A percentile compares a stretch with the other conserved stretches of the same genome.
Conservation (phyloP, 2,888 invertebrate genomes). For the Himalopsyche japonica region DNA sequence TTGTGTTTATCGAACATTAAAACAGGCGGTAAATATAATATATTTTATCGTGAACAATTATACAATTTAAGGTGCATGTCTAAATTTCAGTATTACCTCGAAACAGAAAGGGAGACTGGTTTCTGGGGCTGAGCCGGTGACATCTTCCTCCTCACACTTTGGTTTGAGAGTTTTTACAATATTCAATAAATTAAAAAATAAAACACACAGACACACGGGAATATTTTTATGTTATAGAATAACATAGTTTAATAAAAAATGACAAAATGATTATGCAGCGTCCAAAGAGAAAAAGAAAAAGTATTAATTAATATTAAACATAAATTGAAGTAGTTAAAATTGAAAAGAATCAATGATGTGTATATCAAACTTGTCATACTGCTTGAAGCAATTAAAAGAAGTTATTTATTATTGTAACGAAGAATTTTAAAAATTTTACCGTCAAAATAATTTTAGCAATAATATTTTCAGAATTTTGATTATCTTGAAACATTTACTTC, state of each 20-base stretch:
- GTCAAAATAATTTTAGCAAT: no score
- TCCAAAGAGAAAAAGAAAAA: conserved; percentile 31
- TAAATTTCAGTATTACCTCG: conserved; percentile 58
- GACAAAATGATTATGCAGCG: conserved; percentile 39
- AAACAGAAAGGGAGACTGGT: conserved; percentile 63
- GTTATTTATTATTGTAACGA: no score
- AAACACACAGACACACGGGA: conserved; percentile 30
- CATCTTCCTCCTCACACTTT: conserved; percentile 76
- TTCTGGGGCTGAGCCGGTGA: conserved; percentile 65
- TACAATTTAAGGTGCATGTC: not conserved
- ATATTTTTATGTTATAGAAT: conserved; percentile 8
- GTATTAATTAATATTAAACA: not conserved
- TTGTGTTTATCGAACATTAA: not conserved
- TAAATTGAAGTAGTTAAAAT: no score
- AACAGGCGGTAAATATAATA: not conserved
- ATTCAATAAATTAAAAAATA: conserved; percentile 42
- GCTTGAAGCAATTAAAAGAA: no score
- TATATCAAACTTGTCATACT: no score
- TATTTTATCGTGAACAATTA: not conserved
- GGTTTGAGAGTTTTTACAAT: conserved; percentile 13
- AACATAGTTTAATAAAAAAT: conserved; percentile 15
- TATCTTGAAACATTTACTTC: no score
- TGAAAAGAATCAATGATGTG: no score
- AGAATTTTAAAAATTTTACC: no score
- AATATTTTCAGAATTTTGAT: no score